Conservation (phyloP, 30 jellyfish, hydroid and myxozoan genomes). For the Nemopilema nomurai region DNA sequence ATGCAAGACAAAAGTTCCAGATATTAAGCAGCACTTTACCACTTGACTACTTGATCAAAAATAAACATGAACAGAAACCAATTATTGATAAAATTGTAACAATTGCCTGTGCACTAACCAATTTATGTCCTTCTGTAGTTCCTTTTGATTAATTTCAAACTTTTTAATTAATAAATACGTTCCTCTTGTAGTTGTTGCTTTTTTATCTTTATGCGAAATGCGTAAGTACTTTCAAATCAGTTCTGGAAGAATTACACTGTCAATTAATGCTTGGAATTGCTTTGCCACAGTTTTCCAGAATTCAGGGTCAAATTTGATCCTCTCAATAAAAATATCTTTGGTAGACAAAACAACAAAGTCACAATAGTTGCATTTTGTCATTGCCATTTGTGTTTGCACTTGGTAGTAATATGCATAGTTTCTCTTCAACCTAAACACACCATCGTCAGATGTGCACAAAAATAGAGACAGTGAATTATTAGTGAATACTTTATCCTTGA, state of each 20-base stretch:
- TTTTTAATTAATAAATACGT: too few species aligned
- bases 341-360: neutral
- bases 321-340: neutral
- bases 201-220: neutral
- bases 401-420: neutral
- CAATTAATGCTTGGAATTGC: too few species aligned
- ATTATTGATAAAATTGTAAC: neutral
- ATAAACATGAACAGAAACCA: too few species aligned
- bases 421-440: neutral
- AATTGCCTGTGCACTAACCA: neutral
- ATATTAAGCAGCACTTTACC: too few species aligned
- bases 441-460: neutral
- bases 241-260: neutral
- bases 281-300: neutral
- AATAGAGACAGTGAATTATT: neutral
- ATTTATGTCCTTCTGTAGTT: neutral
- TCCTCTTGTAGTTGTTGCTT: neutral
- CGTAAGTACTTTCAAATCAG: neutral
- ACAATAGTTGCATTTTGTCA: neutral
- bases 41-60: too few species aligned
- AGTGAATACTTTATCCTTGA: neutral
- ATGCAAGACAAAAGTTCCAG: too few species aligned
- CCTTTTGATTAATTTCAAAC: neutral
- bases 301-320: neutral
- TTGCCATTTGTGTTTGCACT: neutral